These are phyloP conservation scores for Drosophila neotestacea DNA, from an alignment of 2,888 invertebrate species.

Conservation along the genomic window DNA sequence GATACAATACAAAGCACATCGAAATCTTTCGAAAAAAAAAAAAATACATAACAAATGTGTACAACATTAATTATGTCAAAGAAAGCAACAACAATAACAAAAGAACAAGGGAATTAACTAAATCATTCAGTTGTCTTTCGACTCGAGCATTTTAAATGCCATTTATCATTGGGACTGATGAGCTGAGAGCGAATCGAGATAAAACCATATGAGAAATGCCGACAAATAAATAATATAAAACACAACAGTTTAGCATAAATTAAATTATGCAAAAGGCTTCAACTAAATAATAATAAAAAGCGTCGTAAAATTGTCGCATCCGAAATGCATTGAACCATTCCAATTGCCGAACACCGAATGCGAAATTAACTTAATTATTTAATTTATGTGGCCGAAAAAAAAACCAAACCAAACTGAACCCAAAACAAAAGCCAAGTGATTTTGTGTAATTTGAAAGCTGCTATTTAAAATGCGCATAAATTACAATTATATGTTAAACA, in stretches of 20 bases:
- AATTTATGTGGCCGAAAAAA: constrained; percentile 61
- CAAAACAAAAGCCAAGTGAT: constrained; percentile 41
- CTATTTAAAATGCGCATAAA: constrained; percentile 76
- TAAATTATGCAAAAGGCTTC: constrained; percentile 67
- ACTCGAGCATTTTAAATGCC: constrained; percentile 65
- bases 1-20: constrained; percentile 5
- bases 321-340: constrained; percentile 42
- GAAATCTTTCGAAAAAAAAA: constrained; percentile 15
- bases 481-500: constrained; percentile 49
- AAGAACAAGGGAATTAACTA: constrained; percentile 42
- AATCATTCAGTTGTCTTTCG: constrained; percentile 62
- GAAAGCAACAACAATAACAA: constrained; percentile 26
- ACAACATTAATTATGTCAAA: constrained; percentile 68
- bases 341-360: constrained; percentile 19
- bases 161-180: constrained; percentile 71
- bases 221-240: constrained; percentile 42
- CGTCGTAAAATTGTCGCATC: constrained; percentile 21
- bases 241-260: constrained; percentile 66
- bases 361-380: constrained; percentile 75
- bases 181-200: constrained; percentile 5
- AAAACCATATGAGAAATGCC: constrained; percentile 48
- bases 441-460: constrained; percentile 33
- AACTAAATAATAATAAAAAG: constrained; percentile 74
- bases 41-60: constrained; percentile 43
- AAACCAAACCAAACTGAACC: constrained; percentile 17